Evolutionary conservation across 2,888 invertebrate species (phyloP).

Genomic region (Suillia variegata): DNA sequence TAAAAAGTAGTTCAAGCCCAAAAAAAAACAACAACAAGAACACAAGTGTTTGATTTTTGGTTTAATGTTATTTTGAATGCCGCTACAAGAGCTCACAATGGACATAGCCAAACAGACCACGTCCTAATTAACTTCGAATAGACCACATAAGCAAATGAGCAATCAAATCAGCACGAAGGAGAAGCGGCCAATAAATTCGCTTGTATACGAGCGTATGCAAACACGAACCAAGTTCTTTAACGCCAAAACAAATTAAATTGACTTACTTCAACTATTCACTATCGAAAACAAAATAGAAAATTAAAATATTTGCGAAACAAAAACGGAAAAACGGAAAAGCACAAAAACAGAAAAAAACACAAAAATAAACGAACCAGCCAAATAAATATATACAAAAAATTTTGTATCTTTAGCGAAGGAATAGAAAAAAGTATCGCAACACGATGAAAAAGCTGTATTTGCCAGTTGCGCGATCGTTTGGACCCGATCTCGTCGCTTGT

Average conservation of each 20-base stretch:
- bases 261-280: too few relatives aligned
- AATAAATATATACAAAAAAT: constrained; percentile 5
- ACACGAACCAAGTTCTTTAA: constrained; percentile 39
- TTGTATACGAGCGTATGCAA: neutral
- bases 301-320: constrained; percentile 22
- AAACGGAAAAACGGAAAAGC: constrained; percentile 11
- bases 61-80: too few relatives aligned
- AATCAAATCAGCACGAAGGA: too few relatives aligned
- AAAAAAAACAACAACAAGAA: too few relatives aligned
- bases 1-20: too few relatives aligned
- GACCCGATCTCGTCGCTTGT: neutral
- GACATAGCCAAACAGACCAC: constrained; percentile 25
- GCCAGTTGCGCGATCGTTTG: constrained; percentile 24
- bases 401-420: neutral
- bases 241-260: constrained; percentile 25
- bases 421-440: constrained; percentile 3
- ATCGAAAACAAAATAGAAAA: constrained; percentile 13
- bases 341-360: constrained; percentile 18
- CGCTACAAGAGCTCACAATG: too few relatives aligned
- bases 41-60: too few relatives aligned
- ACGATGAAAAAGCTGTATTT: constrained; percentile 19
- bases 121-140: constrained; percentile 27
- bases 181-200: constrained; percentile 29
- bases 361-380: constrained; percentile 18
- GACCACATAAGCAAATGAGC: constrained; percentile 24